phyloP scores from a whole-genome alignment of 2,888 invertebrate genomes.

The Scrobipalpa costella region DNA sequence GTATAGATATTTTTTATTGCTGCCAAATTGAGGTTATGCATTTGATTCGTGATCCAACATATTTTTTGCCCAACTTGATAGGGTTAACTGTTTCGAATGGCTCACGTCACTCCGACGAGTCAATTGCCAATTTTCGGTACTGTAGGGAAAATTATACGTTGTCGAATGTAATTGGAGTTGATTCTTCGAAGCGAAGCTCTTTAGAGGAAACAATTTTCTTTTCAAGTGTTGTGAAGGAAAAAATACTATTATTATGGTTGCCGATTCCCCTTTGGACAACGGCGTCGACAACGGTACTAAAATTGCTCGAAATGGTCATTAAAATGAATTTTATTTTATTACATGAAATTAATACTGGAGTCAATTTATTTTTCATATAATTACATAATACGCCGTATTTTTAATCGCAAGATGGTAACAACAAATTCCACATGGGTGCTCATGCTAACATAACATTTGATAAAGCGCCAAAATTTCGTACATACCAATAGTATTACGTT shows the following conservation, averaged over 20 bases:
- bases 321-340: not conserved
- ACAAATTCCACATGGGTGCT: not conserved
- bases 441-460: slow-evolving; percentile 16
- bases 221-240: slow-evolving; percentile 31
- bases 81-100: slow-evolving; percentile 28
- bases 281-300: slow-evolving; percentile 45
- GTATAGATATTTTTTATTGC: slow-evolving; percentile 72
- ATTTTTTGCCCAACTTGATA: slow-evolving; percentile 31
- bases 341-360: no score
- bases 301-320: slow-evolving; percentile 27
- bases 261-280: slow-evolving; percentile 33
- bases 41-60: slow-evolving; percentile 54
- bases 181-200: slow-evolving; percentile 13
- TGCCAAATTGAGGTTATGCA: slow-evolving; percentile 61
- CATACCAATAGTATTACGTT: slow-evolving; percentile 13
- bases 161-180: slow-evolving; percentile 21
- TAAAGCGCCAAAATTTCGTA: slow-evolving; percentile 23
- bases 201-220: slow-evolving; percentile 26
- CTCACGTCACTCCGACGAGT: slow-evolving; percentile 19
- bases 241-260: slow-evolving; percentile 36
- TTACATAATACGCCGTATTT: not conserved
- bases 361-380: not conserved
- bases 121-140: slow-evolving; percentile 24
- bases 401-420: not conserved
- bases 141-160: slow-evolving; percentile 27